phyloP scores from a whole-genome alignment of 2,888 invertebrate genomes.

The Tiliacea citrago region DNA sequence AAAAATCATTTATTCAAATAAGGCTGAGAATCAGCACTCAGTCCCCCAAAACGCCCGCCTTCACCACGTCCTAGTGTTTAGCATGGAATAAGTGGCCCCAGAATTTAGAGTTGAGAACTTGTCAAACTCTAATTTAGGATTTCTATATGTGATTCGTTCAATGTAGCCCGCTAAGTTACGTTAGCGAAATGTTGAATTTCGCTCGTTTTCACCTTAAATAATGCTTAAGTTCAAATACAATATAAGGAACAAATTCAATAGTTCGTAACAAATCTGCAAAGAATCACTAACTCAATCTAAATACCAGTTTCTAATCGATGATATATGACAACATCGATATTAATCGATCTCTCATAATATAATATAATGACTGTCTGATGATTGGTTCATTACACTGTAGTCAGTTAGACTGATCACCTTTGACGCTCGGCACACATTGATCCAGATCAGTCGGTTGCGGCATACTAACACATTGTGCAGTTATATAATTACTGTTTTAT shows the following conservation, averaged over 20 bases:
- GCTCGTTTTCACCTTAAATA: no score
- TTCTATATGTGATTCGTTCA: no score
- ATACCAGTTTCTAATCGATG: neutral
- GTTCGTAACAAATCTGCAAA: neutral
- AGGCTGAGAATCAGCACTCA: neutral
- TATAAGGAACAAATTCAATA: no score
- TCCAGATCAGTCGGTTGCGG: slow-evolving; percentile 43
- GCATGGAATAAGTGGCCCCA: neutral
- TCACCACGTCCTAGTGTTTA: neutral
- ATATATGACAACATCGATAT: slow-evolving; percentile 31
- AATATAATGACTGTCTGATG: slow-evolving; percentile 27
- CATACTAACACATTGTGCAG: slow-evolving; percentile 11
- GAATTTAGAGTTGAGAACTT: no score
- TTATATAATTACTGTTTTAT: slow-evolving; percentile 34
- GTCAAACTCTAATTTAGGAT: no score
- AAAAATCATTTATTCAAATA: neutral
- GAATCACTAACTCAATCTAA: slow-evolving; percentile 1
- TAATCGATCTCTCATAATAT: slow-evolving; percentile 35
- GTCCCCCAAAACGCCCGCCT: neutral
- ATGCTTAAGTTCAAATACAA: no score
- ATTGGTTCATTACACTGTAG: slow-evolving; percentile 39
- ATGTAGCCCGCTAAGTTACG: no score
- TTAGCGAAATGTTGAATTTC: no score
- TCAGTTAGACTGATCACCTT: slow-evolving; percentile 23
- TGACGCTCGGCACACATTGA: slow-evolving; percentile 49